Percentiles rank a stretch among this genome's conserved stretches.
These are phyloP conservation scores for Liolophura sinensis DNA, from an alignment of 1,140 invertebrate genomes.

Conservation along the genomic window DNA sequence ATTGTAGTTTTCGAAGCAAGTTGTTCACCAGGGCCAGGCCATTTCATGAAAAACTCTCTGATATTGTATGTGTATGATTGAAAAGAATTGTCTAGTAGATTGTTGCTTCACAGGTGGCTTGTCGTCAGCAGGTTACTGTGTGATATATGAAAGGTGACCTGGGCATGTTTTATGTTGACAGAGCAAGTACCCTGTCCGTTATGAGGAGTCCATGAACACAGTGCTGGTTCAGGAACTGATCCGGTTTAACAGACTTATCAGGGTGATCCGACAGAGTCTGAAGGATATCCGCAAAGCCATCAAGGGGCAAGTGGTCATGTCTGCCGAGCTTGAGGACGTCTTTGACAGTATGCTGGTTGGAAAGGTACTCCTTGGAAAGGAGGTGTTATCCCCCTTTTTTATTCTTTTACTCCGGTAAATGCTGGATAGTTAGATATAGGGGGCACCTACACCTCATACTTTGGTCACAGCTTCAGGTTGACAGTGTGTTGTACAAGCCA, in stretches of 20 bases:
- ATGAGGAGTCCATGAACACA: slow-evolving; percentile 61
- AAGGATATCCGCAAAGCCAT: slow-evolving; percentile 57
- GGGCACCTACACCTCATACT: neutral
- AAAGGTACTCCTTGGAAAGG: slow-evolving; percentile 64
- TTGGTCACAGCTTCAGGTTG: neutral
- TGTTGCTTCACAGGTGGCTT: no score
- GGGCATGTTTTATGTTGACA: slow-evolving; percentile 16
- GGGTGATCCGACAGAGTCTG: slow-evolving; percentile 50
- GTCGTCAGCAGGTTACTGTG: no score
- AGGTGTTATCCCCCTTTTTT: neutral
- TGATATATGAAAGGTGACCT: no score
- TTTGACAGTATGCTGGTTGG: slow-evolving; percentile 60
- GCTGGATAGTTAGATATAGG: no score
- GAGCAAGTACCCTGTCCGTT: slow-evolving; percentile 55
- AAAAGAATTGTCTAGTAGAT: no score
- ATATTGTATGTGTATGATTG: no score
- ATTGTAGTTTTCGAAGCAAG: no score
- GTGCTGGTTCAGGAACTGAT: slow-evolving; percentile 59
- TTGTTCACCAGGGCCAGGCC: no score
- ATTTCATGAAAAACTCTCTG: no score
- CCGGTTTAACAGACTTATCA: slow-evolving; percentile 57
- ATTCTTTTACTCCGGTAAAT: no score
- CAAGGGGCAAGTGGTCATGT: slow-evolving; percentile 57
- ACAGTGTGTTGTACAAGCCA: neutral
- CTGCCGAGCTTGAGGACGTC: slow-evolving; percentile 55